Base-by-base conservation (phyloP, 2,113 vertebrate species). In the Paralichthys olivaceus region DNA sequence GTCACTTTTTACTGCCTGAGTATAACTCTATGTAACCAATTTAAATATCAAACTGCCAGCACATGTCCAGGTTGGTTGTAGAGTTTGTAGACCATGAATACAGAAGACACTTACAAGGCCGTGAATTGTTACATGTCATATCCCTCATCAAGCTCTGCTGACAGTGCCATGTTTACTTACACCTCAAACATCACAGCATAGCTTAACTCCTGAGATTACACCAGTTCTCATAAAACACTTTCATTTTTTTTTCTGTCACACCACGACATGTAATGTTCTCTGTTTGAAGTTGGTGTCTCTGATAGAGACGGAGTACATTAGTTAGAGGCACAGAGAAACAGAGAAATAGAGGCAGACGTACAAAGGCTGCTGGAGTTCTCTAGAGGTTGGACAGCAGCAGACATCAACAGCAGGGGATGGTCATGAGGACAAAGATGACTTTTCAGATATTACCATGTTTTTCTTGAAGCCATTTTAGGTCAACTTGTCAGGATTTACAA, bases 1-100 rank as follows among this genome's bases (percentile, higher is more conserved):
- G 13, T 40, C 17, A 20, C 57, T 45, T 58, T 45, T 62, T 12
- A 8, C 63, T 63, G 40, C 49, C 72, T n/a, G 34, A 75, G 29
- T 45, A 59, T 29, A 67, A 69, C 53, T 67, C 69, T 59, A 9
- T 37, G 69, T 55, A 81, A 83, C 67, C 69, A 75, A 83, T 88
- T 84, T 85, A 85, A 80, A 76, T 81, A 72, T 86, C 82, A 81
- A 72, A 80, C 81, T 80, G 77, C 87, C 77, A 81, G 75, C 72
- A 75, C 73, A 83, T 70, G 84, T 90, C 70, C 83, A 81, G 66
- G 40, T 51, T 81, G 43, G 74, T 32, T 71, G 79, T 55, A 37
- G 68, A 77, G 70, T 87, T 73, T 80, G 70, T 74, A 70, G 82
- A 69, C 82, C 69, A 77, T 79, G 73, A 86, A 87, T 78, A 72